Conservation (phyloP, 2,888 invertebrate species). For the Cataglyphis cursor region DNA sequence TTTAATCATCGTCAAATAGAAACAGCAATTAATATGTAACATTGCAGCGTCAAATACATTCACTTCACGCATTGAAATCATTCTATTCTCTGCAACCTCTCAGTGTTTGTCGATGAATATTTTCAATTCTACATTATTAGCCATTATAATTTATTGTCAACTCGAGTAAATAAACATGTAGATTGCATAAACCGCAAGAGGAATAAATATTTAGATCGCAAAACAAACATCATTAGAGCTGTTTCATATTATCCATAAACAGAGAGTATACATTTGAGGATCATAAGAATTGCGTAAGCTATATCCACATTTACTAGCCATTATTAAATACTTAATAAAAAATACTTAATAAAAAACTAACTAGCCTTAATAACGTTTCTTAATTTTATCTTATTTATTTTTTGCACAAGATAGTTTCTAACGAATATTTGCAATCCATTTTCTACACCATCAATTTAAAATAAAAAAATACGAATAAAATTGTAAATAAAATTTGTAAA, state of each 20-base stretch:
- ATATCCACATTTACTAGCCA: background rate
- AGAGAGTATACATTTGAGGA: background rate
- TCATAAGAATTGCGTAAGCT: background rate
- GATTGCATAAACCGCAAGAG: background rate
- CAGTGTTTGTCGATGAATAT: background rate
- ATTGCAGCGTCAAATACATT: background rate
- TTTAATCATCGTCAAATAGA: slow-evolving; percentile 2
- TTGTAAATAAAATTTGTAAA: no score
- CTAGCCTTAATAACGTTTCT: background rate
- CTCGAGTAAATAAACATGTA: background rate
- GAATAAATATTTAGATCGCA: background rate
- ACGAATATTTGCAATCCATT: background rate
- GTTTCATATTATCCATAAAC: background rate
- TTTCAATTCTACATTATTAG: background rate
- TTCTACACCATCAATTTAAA: background rate
- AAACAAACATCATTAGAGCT: background rate
- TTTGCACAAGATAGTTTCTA: background rate
- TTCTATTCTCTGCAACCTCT: background rate
- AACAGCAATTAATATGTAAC: slow-evolving; percentile 5
- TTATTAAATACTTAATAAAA: background rate
- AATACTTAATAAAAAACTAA: no score
- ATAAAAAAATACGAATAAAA: background rate
- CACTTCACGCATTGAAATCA: background rate
- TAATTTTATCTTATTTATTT: background rate
- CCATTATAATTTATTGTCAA: background rate